phyloP scores from a whole-genome alignment of 2,888 invertebrate species.

The Nesidiocoris tenuis region DNA sequence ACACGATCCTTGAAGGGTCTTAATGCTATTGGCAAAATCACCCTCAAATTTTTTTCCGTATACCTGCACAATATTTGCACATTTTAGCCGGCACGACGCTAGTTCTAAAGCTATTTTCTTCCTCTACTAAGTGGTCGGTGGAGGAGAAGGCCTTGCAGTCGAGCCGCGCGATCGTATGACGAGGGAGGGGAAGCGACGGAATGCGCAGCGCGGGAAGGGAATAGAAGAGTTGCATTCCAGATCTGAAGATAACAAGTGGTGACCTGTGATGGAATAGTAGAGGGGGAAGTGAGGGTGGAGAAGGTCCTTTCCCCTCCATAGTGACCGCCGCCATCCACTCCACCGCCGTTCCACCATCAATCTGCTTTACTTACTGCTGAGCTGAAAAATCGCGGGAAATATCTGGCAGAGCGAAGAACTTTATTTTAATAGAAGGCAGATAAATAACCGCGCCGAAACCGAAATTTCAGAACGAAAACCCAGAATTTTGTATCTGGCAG shows the following conservation, averaged over 20 bases:
- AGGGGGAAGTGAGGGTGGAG: neutral
- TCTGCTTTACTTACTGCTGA: neutral
- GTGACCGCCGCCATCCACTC: neutral
- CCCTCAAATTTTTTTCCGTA: no score
- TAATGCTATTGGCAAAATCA: no score
- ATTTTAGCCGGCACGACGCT: neutral
- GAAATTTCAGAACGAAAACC: neutral
- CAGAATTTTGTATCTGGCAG: neutral
- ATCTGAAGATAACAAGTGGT: constrained; percentile 27
- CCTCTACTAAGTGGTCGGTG: neutral
- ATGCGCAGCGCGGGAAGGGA: constrained; percentile 4
- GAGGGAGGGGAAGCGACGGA: neutral
- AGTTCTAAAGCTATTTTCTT: neutral
- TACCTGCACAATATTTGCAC: neutral
- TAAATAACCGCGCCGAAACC: neutral
- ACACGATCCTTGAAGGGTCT: no score
- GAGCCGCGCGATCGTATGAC: neutral
- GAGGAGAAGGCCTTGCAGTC: neutral
- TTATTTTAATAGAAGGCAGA: neutral
- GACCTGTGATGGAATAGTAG: neutral
- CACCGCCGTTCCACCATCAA: neutral
- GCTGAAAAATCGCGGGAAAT: no score
- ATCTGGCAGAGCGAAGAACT: neutral
- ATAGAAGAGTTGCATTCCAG: constrained; percentile 35
- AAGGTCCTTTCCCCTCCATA: neutral